These are phyloP conservation scores for Protosalanx chinensis DNA, from an alignment of 2,797 vertebrate species.

Conservation along the genomic window DNA sequence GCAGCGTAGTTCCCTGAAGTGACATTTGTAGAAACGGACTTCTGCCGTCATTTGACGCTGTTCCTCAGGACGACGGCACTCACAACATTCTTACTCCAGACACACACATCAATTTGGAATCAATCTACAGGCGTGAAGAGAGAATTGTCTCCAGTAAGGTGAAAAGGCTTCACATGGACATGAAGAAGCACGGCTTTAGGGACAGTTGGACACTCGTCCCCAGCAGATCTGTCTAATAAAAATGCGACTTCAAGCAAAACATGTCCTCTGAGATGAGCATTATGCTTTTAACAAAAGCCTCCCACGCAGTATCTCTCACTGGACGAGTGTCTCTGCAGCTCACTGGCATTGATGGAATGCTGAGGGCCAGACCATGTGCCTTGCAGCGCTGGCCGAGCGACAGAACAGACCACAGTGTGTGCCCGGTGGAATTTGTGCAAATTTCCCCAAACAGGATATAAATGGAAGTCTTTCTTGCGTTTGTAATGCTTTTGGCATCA, in stretches of 20 bases:
- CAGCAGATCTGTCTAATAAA: conserved; percentile 27
- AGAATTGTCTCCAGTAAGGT: conserved; percentile 17
- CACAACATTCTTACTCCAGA: neutral
- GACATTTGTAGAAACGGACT: too few species aligned
- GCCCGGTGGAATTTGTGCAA: too few species aligned
- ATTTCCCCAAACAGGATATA: too few species aligned
- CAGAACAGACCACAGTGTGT: neutral
- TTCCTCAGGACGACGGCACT: too few species aligned
- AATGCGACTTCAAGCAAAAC: conserved; percentile 15
- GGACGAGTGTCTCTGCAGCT: neutral
- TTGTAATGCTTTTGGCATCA: too few species aligned
- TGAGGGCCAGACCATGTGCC: neutral
- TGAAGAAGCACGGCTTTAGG: conserved; percentile 25
- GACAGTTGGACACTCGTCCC: conserved; percentile 5
- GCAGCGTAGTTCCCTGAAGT: too few species aligned
- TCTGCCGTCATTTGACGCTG: too few species aligned
- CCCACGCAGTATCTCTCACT: neutral
- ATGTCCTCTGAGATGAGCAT: conserved; percentile 13
- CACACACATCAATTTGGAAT: conserved; percentile 20
- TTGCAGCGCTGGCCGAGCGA: neutral
- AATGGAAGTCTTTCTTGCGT: too few species aligned
- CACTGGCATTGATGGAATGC: conserved; percentile 14
- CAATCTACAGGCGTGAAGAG: conserved; percentile 18
- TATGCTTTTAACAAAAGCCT: conserved; percentile 27
- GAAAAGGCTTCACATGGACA: conserved; percentile 25